phyloP scores from a whole-genome alignment of 2,113 vertebrate genomes.

The Sinocyclocheilus rhinocerous region DNA sequence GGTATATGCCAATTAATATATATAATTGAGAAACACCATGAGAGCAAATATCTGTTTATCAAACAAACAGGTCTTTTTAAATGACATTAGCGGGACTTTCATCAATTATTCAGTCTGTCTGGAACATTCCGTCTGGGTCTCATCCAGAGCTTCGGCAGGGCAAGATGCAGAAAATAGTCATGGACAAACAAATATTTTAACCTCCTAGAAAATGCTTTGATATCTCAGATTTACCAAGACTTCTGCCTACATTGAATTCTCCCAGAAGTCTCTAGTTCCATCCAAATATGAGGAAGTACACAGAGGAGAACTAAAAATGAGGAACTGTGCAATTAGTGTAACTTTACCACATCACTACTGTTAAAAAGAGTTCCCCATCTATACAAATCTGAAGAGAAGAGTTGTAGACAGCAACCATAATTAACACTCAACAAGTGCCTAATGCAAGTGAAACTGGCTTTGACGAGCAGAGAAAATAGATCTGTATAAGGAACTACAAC shows the following conservation, averaged over 20 bases:
- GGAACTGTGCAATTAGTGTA: neutral
- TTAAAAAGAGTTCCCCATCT: conserved; percentile 6
- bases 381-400: neutral
- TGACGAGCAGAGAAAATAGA: neutral
- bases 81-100: neutral
- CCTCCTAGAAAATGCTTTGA: neutral
- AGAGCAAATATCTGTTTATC: neutral
- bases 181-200: neutral
- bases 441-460: neutral
- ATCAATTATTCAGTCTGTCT: neutral
- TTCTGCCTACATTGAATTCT: neutral
- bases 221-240: neutral
- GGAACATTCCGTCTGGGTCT: neutral
- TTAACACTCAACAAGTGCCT: neutral
- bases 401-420: neutral
- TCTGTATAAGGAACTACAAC: neutral
- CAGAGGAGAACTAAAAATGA: neutral
- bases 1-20: neutral
- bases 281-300: conserved; percentile 6
- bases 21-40: neutral
- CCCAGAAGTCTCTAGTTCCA: neutral
- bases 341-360: neutral
- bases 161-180: neutral
- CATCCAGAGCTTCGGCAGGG: neutral
- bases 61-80: neutral